Evolutionary conservation across 2,797 vertebrate genomes (phyloP), one percentile per base, ranked within the genome.

Genomic region (Acomys russatus): DNA sequence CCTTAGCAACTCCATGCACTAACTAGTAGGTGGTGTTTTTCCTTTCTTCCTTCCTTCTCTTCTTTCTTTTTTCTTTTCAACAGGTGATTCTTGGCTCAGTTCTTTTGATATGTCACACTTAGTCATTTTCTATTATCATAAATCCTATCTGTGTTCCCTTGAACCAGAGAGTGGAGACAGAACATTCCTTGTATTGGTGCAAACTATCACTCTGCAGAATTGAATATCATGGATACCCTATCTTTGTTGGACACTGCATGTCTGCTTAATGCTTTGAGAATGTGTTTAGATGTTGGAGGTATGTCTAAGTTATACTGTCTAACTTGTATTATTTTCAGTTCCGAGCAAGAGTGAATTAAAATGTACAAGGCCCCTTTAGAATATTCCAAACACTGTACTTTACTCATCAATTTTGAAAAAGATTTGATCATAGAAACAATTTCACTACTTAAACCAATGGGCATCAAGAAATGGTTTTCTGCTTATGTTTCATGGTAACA

Each of bases 401-500:
- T 93, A 15, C 4, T 87, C 86, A 25, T 68, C 71, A 80, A 25
- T 85, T 95, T 95, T 90, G 28, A 94, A 95, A 97, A 96, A 61
- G 20, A 74, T 17, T 51, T 94, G 86, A 96, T 87, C 95, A 94
- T 95, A 88, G 83, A 33, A 73, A 92, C 49, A 87, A 4, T 88
- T 94, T 96, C 73, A 87, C 84, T 15, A 79, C 92, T 97, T 90
- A 70, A 63, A 56, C 51, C 71, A 7, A 91, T 78, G 30, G 61
- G 6, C 71, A 77, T 85, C 66, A 96, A 96, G 78, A 66, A 71
- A 97, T 86, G 94, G 30, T 56, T 83, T 66, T 70, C 23, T 95
- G 93, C 89, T 35, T 94, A 95, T 68, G 54, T 59, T 35, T 95
- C 66, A 76, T 89, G 87, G 30, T 3, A 68, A 56, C 83, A 35